Base-by-base conservation (phyloP, 2,888 invertebrate genomes). In the Lycia hirtaria region DNA sequence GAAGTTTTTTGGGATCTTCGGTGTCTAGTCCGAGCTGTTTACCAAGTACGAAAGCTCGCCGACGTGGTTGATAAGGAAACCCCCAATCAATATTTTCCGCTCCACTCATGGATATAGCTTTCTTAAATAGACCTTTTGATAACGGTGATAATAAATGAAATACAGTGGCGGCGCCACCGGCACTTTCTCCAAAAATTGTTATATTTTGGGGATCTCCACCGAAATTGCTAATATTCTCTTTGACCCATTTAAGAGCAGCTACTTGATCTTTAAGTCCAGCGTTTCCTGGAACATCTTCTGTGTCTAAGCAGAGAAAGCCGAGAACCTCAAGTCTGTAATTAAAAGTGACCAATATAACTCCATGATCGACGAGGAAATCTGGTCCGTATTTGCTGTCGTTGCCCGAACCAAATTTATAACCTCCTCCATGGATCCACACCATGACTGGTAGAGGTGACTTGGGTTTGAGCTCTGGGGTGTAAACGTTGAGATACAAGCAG, bases 251-350 rank as follows among this genome's bases (percentile, higher is more conserved):
- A 14, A 83, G 54, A 14, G 83, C 82, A 4, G 72, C 69, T 0
- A 77, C 76, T 72, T 81, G 81, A 35, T 84, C 83, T 64, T 93
- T 93, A 14, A 93, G 65, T 0, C 92, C 93, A 56, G 93, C 93
- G 71, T 94, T 94, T 2, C 94, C 94, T 0, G 94, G 93, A 0
- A 93, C 93, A 38, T 92, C 93, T 47, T 72, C 69, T 14, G 92
- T 93, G 12, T 81, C 82, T 0, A 93, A 84, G 20, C 93, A 93
- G 0, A 94, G 75, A 64, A 94, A 94, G 0, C 93, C 93, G 2
- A 93, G 65, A 0, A 89, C 85, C 0, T 92, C 93, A 2, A 88
- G 68, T 61, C 94, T 82, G 64, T 93, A 93, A 69, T 94, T 94
- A 1, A 93, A 72, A 0, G 94, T 93, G 0, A 94, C 93, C 14